phyloP scores from a whole-genome alignment of 92 coral and sea anemone species.

The Umimayanthus kanabou region DNA sequence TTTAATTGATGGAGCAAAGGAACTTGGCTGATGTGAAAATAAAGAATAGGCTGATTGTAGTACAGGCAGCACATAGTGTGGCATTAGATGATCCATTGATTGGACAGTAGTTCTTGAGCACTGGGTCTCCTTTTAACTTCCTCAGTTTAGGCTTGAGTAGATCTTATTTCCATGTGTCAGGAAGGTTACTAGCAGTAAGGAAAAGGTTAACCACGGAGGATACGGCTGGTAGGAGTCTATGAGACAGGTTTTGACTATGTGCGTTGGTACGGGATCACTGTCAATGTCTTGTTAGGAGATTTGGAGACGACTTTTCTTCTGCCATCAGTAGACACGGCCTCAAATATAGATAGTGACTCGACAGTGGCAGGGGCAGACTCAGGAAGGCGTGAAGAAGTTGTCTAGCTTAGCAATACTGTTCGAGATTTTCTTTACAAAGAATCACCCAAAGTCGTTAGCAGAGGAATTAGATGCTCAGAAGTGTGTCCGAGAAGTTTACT shows the following conservation, averaged over 20 bases:
- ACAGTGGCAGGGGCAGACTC: no score
- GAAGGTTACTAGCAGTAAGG: not conserved
- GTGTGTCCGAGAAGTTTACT: no score
- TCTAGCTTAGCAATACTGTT: not conserved
- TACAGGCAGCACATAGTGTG: conserved; percentile 25
- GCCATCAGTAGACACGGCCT: no score
- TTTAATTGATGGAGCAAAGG: no score
- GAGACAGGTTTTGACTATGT: conserved; percentile 31
- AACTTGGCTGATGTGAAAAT: no score
- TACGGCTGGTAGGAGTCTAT: conserved; percentile 34
- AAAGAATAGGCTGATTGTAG: conserved; percentile 34
- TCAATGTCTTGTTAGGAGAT: conserved; percentile 36
- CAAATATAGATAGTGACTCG: no score
- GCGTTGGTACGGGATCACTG: conserved; percentile 27
- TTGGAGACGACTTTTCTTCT: not conserved
- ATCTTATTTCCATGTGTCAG: conserved; percentile 18
- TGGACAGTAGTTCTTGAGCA: conserved; percentile 28
- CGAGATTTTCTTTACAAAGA: conserved; percentile 14
- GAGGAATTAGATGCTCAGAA: no score
- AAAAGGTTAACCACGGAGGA: conserved; percentile 32
- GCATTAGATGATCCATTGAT: conserved; percentile 7
- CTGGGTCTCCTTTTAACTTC: not conserved
- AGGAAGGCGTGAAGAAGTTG: no score
- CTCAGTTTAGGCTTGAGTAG: conserved; percentile 37
- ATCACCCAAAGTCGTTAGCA: no score